phyloP scores from a whole-genome alignment of 2,797 vertebrate species.

The Enteromius afrohamiltoni region DNA sequence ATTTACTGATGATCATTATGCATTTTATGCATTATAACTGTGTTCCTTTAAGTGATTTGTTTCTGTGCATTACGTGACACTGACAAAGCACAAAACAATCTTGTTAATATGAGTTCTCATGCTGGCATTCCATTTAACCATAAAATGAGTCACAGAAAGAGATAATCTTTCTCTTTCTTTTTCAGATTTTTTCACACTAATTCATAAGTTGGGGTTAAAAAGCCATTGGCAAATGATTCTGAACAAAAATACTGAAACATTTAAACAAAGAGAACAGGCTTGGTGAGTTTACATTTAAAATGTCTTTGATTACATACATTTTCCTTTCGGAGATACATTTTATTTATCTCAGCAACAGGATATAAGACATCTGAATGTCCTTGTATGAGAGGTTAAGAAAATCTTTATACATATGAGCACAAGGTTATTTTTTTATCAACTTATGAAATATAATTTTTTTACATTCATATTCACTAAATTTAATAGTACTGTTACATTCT shows the following conservation, averaged over 20 bases:
- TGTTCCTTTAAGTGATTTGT: slow-evolving; percentile 2
- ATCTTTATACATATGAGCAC: neutral
- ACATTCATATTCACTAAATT: neutral
- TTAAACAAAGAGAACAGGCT: neutral
- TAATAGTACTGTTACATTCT: neutral
- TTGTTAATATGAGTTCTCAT: slow-evolving; percentile 26
- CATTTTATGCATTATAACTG: neutral
- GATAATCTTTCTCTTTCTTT: slow-evolving; percentile 34
- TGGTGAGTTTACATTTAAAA: slow-evolving; percentile 8
- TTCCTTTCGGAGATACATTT: neutral
- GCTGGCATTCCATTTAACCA: slow-evolving; percentile 39
- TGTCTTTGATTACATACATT: neutral
- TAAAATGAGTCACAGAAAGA: slow-evolving; percentile 43
- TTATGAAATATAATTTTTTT: neutral
- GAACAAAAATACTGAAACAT: slow-evolving; percentile 6
- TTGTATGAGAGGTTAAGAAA: neutral
- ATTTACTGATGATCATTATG: neutral
- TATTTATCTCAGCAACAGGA: neutral
- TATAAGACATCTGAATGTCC: neutral
- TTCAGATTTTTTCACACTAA: neutral
- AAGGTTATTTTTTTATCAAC: neutral
- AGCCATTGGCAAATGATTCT: neutral
- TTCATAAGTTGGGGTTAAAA: neutral
- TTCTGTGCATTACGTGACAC: neutral
- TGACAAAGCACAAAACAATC: slow-evolving; percentile 18